Percentiles rank a stretch among this genome's conserved stretches.
phyloP scores from a whole-genome alignment of 2,113 vertebrate genomes.

The Haemorhous mexicanus region DNA sequence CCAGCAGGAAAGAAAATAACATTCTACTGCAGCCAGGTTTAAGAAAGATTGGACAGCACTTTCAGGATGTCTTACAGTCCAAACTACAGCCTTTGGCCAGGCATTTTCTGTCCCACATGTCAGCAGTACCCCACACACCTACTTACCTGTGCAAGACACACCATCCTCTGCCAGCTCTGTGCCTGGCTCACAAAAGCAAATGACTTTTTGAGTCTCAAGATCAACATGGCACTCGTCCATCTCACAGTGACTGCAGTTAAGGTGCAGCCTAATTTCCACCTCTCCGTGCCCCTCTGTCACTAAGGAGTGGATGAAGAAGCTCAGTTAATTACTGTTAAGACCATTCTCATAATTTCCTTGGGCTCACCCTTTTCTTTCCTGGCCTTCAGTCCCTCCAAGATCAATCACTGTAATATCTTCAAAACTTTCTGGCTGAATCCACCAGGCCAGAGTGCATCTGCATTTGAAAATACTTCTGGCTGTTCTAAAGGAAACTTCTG shows the following conservation, averaged over 20 bases:
- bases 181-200: conserved; percentile 89
- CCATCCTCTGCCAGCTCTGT: conserved; percentile 82
- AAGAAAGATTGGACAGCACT: not conserved
- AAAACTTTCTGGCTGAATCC: not conserved
- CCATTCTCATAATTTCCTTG: not conserved
- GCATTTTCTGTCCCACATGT: not conserved
- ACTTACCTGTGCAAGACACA: conserved; percentile 85
- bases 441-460: not conserved
- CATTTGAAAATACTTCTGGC: not conserved
- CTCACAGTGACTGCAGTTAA: conserved; percentile 97
- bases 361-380: not conserved
- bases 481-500: not conserved
- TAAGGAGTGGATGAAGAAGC: conserved; percentile 60
- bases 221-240: conserved; percentile 86
- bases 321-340: not conserved
- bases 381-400: not conserved
- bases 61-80: not conserved
- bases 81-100: not conserved
- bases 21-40: not conserved
- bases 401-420: not conserved
- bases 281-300: conserved; percentile 93
- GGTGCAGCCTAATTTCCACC: conserved; percentile 88
- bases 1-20: not conserved
- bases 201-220: conserved; percentile 73
- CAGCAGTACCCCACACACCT: not conserved